Evolutionary conservation across 2,797 vertebrate species (phyloP).

Genomic region (Buceros bicornis): DNA sequence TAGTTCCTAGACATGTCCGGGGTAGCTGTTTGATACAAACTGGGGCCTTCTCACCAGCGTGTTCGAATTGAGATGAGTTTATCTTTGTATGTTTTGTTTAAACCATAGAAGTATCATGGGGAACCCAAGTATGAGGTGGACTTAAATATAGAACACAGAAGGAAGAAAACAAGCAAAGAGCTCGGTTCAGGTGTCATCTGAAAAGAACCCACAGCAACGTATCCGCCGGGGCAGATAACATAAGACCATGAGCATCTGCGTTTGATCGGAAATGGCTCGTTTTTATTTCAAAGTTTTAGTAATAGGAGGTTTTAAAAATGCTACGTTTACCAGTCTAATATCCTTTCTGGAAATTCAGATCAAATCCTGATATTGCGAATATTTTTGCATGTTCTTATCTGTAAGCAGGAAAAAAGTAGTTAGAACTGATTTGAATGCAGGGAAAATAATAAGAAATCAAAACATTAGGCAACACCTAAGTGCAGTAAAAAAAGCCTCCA

Average conservation of each 20-base stretch:
- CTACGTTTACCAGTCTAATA: neutral
- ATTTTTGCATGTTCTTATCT: neutral
- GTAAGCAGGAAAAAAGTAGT: neutral
- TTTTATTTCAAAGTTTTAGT: neutral
- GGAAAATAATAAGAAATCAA: neutral
- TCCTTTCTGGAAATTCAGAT: neutral
- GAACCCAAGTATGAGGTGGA: neutral
- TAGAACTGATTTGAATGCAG: neutral
- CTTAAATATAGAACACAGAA: neutral
- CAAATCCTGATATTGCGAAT: neutral
- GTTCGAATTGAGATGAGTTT: neutral
- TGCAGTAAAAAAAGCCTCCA: neutral
- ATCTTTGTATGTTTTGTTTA: neutral
- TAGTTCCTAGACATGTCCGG: neutral
- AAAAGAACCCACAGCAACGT: neutral
- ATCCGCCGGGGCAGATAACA: rapidly evolving
- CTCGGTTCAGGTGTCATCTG: neutral
- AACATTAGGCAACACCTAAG: neutral
- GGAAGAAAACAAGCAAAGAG: neutral
- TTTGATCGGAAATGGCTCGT: neutral
- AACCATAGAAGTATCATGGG: neutral
- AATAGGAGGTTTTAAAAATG: neutral
- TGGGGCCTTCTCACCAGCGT: neutral
- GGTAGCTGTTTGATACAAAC: neutral
- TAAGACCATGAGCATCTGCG: neutral